Evolutionary conservation across 2,797 vertebrate species (phyloP).

Genomic region (Hoplostethus atlanticus): DNA sequence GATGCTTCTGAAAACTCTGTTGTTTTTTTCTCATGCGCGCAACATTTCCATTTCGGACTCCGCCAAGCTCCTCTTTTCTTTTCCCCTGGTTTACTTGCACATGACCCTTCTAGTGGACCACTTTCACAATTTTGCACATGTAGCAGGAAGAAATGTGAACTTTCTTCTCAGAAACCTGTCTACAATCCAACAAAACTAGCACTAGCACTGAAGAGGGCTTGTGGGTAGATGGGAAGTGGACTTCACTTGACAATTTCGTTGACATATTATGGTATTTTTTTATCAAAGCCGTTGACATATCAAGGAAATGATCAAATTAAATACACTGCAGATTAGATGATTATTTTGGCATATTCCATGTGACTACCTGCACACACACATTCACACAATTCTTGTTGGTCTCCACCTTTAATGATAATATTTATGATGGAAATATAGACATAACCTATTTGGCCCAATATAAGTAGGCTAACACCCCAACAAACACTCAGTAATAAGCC

Average conservation of each 20-base stretch:
- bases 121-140: slow-evolving; percentile 18
- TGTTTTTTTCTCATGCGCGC: too few species aligned
- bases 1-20: too few species aligned
- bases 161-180: slow-evolving; percentile 5
- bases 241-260: not conserved
- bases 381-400: slow-evolving; percentile 6
- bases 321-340: not conserved
- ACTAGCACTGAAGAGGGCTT: not conserved
- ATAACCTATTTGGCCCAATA: slow-evolving; percentile 4
- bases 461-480: not conserved
- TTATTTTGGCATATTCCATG: too few species aligned
- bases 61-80: too few species aligned
- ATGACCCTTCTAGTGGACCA: not conserved
- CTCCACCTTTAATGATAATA: not conserved
- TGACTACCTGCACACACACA: not conserved
- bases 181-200: slow-evolving; percentile 1
- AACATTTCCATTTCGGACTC: too few species aligned
- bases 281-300: slow-evolving; percentile 17
- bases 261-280: too few species aligned
- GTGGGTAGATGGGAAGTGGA: not conserved
- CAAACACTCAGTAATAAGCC: not conserved
- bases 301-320: slow-evolving; percentile 8
- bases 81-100: too few species aligned
- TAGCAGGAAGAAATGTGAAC: not conserved
- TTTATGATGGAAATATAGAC: not conserved